These are phyloP conservation scores for Mnemiopsis leidyi DNA, from an alignment of 37 sponge, comb jelly and placozoan genomes.

Conservation along the genomic window DNA sequence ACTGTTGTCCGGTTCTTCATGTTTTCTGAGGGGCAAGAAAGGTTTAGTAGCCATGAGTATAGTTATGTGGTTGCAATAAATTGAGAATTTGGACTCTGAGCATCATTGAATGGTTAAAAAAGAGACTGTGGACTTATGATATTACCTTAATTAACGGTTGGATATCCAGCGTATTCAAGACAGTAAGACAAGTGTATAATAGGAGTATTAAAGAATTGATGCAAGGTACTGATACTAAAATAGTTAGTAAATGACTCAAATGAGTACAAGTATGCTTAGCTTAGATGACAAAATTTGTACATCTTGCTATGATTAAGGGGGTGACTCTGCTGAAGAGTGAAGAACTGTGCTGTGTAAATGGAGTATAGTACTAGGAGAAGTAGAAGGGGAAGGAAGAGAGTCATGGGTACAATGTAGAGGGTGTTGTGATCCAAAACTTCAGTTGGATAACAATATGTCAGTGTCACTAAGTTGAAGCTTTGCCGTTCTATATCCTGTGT, in stretches of 20 bases:
- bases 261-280: background rate
- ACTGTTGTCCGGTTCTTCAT: no score
- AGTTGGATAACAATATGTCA: background rate
- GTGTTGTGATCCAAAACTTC: background rate
- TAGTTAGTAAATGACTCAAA: background rate
- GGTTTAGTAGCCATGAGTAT: no score
- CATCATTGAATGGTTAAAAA: no score
- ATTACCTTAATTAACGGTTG: no score
- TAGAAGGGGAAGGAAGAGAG: background rate
- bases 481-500: background rate
- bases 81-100: no score
- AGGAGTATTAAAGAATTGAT: no score
- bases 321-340: background rate
- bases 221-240: no score
- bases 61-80: no score
- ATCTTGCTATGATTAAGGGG: background rate
- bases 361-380: background rate
- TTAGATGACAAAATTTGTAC: background rate
- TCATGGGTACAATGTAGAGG: background rate
- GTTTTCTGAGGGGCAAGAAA: no score
- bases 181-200: background rate
- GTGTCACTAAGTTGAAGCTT: background rate
- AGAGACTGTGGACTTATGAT: no score
- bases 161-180: background rate
- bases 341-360: background rate